Evolutionary conservation across 2,797 vertebrate genomes (phyloP).

Genomic region (Rhincodon typus): DNA sequence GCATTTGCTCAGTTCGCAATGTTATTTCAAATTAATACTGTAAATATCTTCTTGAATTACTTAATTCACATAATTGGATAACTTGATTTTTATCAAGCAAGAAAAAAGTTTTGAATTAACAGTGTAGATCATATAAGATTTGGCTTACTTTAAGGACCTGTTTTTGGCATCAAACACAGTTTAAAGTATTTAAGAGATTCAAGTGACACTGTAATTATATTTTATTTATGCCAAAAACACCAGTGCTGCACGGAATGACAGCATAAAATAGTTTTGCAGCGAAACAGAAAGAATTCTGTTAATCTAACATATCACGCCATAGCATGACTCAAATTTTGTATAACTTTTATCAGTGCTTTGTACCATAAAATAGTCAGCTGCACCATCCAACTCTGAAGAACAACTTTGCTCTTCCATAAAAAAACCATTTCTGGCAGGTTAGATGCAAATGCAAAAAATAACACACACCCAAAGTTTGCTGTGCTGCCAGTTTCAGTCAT

Average conservation of each 20-base stretch:
- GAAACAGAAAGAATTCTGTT: not conserved
- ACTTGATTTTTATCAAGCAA: not conserved
- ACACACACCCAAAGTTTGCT: not conserved
- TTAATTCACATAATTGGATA: not conserved
- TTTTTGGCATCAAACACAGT: not conserved
- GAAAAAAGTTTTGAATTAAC: not conserved
- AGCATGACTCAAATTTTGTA: not conserved
- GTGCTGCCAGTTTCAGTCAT: conserved; percentile 5
- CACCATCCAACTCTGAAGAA: not conserved
- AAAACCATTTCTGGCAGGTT: not conserved
- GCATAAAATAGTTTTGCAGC: not conserved
- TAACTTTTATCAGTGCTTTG: not conserved
- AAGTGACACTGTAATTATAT: not conserved
- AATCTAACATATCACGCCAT: not conserved
- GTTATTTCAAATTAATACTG: not conserved
- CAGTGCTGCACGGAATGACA: not conserved
- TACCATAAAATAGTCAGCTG: not conserved
- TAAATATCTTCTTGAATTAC: not conserved
- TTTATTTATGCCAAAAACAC: not conserved
- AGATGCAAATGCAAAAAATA: not conserved
- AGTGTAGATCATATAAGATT: not conserved
- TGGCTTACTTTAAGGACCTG: not conserved
- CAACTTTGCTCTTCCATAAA: not conserved
- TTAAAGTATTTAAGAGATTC: not conserved
- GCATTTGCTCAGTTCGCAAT: not conserved